A percentile compares a stretch with the other conserved stretches of the same genome.
These are phyloP conservation scores for Drosophila jambulina DNA, from an alignment of 1,140 invertebrate genomes.

Conservation along the genomic window DNA sequence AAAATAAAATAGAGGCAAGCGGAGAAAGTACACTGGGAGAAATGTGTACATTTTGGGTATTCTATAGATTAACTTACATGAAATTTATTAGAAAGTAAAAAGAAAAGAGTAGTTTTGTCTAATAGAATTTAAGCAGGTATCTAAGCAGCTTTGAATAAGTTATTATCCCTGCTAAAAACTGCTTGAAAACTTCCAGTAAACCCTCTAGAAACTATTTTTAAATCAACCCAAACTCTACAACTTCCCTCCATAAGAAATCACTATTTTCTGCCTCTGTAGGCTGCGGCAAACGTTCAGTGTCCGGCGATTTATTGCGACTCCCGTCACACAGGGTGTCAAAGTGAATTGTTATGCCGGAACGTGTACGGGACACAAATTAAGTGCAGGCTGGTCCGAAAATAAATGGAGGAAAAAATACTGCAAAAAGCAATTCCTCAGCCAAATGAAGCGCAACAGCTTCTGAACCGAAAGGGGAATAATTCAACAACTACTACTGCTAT, in stretches of 20 bases:
- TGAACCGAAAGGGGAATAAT: conserved; percentile 1
- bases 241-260: not conserved
- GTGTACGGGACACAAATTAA: conserved; percentile 71
- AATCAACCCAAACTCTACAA: not conserved
- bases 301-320: conserved; percentile 43
- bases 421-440: conserved; percentile 39
- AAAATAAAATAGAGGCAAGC: conserved; percentile 43
- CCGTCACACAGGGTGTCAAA: conserved; percentile 61
- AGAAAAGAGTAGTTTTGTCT: not conserved
- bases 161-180: not conserved
- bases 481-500: not conserved
- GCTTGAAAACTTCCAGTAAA: not conserved
- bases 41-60: not conserved
- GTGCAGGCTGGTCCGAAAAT: conserved; percentile 57
- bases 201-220: not conserved
- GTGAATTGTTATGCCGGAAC: conserved; percentile 70
- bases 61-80: not conserved
- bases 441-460: conserved; percentile 60
- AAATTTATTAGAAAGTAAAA: not conserved
- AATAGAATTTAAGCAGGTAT: not conserved
- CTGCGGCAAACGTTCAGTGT: conserved; percentile 22
- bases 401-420: conserved; percentile 52
- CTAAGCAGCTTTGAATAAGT: too few species aligned
- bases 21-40: not conserved
- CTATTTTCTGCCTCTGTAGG: conserved; percentile 1